Base-by-base conservation (phyloP, 2,113 vertebrate genomes). In the Podarcis muralis region DNA sequence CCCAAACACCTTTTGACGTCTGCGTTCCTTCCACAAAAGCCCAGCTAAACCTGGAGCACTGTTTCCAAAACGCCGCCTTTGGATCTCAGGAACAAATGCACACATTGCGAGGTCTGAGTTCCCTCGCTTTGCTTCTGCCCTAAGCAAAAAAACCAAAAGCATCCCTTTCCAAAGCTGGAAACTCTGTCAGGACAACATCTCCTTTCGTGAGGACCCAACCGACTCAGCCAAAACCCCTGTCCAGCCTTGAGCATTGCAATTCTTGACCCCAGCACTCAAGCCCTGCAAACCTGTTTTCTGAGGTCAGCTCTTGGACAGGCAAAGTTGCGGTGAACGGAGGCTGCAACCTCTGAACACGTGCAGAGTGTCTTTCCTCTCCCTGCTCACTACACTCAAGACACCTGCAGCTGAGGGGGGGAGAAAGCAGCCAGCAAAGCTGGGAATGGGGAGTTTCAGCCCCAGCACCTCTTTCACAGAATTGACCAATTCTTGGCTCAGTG, bases 251-350 rank as follows among this genome's bases (percentile, higher is more conserved):
- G 43, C 27, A 18, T 23, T 32, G 15, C 48, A 37, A 27, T 25
- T 57, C 69, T 57, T 15, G 1, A 15, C 30, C 48, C 13, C 20
- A 12, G 37, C 0, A 2, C 15, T 6, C 83, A 4, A 37, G 30
- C 32, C 68, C 25, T 2, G 68, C n/a, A 16, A 75, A 32, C 53
- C n/a, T 7, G 30, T 43, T 69, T 71, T 78, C 20, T 72, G 2
- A 6, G 2, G 3, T 11, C 30, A n/a, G 30, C 27, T 7, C 27
- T 23, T 5, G 37, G 12, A 4, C 1, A 1, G 6, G 43, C 15
- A 40, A 9, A 59, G 35, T 30, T 40, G 27, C 9, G 30, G 53
- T 32, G 2, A 75, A 40, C 18, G 53, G 53, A 30, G 27, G 30
- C 25, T 4, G 62, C 40, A 32, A 62, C n/a, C 84, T 59, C 84